Base-by-base conservation (phyloP, 2,888 invertebrate species). In the Leptopilina myrica region DNA sequence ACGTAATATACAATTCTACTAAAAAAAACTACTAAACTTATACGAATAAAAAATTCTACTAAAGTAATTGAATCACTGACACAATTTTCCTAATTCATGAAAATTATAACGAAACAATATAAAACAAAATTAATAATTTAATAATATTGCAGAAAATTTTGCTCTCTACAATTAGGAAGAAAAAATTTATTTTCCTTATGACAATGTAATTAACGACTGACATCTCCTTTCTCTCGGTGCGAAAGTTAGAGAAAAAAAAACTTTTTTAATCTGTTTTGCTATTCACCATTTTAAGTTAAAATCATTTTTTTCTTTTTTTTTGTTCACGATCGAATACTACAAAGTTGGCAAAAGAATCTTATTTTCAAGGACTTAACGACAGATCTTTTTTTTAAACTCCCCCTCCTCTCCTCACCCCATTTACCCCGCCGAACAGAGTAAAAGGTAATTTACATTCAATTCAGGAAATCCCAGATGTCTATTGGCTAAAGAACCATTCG, bases 371-470 rank as follows among this genome's bases (percentile, higher is more conserved):
- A 85, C 86, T 89, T 88, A 87, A 88, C 87, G 87, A 88, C 85
- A 86, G 85, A 87, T 87, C 85, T 84, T 85, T 86, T 86, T 85
- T 49, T 49, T 49, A 1, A 33, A 33, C 33, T 3, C 3, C 33
- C 3, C 33, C 33, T 5, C 33, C 33, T 33, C 33, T 5, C 33
- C 33, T 5, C 33, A 33, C 33, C 33, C 33, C 33, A 33, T 46
- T 46, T 46, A 7, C 9, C 46, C 9, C 11, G 83, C 83, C 81
- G 81, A 85, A 85, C 86, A 82, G 84, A 80, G 86, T 82, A 84
- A 86, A 87, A 85, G 85, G 87, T 88, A 89, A 89, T 89, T 89
- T 89, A 88, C 87, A 88, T 88, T 89, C 87, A 88, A 89, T 89
- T 88, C 88, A 87, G 86, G 82, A 87, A 89, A 89, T 88, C 88